phyloP scores from a whole-genome alignment of 92 coral and sea anemone species.

The Hydrozoanthus gracilis region DNA sequence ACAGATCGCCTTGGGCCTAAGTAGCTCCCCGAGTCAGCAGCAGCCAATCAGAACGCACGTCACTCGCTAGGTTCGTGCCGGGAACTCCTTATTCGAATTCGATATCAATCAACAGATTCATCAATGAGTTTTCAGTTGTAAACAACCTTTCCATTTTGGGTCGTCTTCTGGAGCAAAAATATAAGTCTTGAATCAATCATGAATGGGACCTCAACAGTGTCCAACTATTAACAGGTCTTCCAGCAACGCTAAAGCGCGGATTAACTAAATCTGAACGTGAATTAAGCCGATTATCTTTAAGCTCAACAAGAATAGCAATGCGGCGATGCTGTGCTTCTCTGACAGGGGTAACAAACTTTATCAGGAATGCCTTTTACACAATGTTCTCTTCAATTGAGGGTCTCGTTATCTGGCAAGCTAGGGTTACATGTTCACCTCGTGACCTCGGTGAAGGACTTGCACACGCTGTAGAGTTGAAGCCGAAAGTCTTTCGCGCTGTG shows the following conservation, averaged over 20 bases:
- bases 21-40: constrained; percentile 17
- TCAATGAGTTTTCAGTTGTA: constrained; percentile 36
- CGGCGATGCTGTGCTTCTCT: background rate
- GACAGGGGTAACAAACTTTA: background rate
- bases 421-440: constrained; percentile 5
- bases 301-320: background rate
- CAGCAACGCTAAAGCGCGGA: background rate
- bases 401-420: constrained; percentile 31
- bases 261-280: background rate
- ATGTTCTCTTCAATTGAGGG: constrained; percentile 19
- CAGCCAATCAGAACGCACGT: constrained; percentile 35
- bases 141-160: constrained; percentile 18
- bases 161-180: constrained; percentile 1
- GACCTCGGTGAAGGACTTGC: constrained; percentile 15
- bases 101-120: constrained; percentile 39
- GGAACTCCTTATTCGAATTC: constrained; percentile 28
- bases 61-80: constrained; percentile 39
- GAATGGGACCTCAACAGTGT: background rate
- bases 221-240: constrained; percentile 1
- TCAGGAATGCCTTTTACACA: background rate
- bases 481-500: background rate
- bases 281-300: constrained; percentile 8
- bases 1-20: constrained; percentile 13
- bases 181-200: constrained; percentile 30
- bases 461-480: constrained; percentile 4